These are phyloP conservation scores for Eristalis arbustorum DNA, from an alignment of 2,888 invertebrate genomes.

Conservation along the genomic window DNA sequence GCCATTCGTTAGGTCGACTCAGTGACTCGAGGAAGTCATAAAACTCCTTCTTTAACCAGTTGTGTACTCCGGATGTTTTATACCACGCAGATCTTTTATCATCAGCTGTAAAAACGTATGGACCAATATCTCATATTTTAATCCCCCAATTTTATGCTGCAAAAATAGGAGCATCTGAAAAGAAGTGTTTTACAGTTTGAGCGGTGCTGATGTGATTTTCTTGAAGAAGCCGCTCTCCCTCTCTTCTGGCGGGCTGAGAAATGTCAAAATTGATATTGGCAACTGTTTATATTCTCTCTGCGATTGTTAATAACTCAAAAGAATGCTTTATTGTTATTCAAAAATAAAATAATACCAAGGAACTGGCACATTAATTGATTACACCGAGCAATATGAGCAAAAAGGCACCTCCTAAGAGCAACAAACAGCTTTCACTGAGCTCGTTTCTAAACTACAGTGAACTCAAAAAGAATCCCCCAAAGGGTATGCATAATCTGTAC, in stretches of 20 bases:
- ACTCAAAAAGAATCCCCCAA: slow-evolving; percentile 38
- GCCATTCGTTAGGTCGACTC: too few species aligned
- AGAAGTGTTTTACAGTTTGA: neutral
- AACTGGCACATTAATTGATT: neutral
- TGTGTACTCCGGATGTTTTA: too few species aligned
- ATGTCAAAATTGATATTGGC: slow-evolving; percentile 15
- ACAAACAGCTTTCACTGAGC: slow-evolving; percentile 74
- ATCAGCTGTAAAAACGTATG: too few species aligned
- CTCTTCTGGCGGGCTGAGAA: slow-evolving; percentile 11
- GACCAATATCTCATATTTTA: too few species aligned
- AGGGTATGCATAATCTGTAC: neutral
- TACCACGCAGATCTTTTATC: too few species aligned
- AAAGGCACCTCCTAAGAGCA: slow-evolving; percentile 9
- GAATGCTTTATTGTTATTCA: neutral
- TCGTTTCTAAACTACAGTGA: slow-evolving; percentile 74
- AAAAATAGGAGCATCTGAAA: too few species aligned
- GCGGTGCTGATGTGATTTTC: neutral
- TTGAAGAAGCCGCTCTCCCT: neutral
- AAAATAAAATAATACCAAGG: neutral
- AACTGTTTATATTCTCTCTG: neutral
- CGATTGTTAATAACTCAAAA: neutral
- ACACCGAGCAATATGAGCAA: slow-evolving; percentile 23
- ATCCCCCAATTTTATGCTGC: too few species aligned
- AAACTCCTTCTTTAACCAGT: too few species aligned
- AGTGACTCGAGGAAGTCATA: too few species aligned